A percentile compares a stretch with the other conserved stretches of the same genome.
Evolutionary conservation across 2,888 invertebrate genomes (phyloP).

Genomic region (Hyalella azteca): DNA sequence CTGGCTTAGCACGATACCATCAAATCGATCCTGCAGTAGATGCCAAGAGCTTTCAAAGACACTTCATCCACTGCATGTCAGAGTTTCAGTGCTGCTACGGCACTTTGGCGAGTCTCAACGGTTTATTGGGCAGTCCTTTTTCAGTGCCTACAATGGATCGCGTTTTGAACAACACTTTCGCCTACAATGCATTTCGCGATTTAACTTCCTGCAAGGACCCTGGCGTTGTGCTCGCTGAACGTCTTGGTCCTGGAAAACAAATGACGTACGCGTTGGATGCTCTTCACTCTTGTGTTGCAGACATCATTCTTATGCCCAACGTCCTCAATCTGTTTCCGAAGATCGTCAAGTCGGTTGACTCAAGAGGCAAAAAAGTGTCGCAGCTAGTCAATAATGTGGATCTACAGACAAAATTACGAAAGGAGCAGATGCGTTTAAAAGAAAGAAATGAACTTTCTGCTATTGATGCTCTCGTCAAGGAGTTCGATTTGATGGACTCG

Average conservation of each 20-base stretch:
- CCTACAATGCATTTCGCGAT: conserved; percentile 3
- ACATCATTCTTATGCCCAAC: neutral
- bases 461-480: conserved; percentile 1
- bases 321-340: conserved; percentile 4
- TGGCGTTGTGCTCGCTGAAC: neutral
- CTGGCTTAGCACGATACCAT: neutral
- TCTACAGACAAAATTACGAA: neutral
- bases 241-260: neutral
- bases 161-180: conserved; percentile 9
- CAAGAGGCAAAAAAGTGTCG: neutral
- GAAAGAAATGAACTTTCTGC: neutral
- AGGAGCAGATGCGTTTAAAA: neutral
- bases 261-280: conserved; percentile 10
- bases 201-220: neutral
- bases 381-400: neutral
- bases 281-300: neutral
- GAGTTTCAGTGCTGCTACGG: conserved; percentile 22
- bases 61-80: conserved; percentile 11
- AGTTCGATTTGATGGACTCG: neutral
- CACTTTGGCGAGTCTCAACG: neutral
- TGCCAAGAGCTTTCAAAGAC: neutral
- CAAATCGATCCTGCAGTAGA: neutral
- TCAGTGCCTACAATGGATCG: neutral
- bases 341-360: neutral
- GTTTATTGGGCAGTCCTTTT: conserved; percentile 1